Base-by-base conservation (phyloP, 2,888 invertebrate genomes). In the Parnassius smintheus region DNA sequence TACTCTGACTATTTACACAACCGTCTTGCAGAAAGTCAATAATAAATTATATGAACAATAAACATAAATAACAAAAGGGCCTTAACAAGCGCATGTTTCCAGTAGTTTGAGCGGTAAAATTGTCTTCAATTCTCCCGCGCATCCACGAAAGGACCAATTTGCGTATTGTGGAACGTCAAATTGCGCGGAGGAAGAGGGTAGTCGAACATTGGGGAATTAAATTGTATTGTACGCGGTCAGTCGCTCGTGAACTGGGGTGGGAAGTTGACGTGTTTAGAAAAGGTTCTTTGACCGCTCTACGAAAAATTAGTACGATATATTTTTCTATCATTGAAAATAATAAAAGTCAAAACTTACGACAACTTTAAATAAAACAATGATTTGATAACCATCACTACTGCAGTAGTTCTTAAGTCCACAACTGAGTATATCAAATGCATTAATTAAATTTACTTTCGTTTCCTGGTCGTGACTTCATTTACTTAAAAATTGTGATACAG, bases 181-280 rank as follows among this genome's bases (percentile, higher is more conserved):
- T 88, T 85, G 83, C 67, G 67, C 73, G 77, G 61, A 75, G 72
- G 82, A 84, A 80, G 86, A 84, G 90, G 89, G 89, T 86, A 85
- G 88, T 76, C 75, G 78, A 76, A 77, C 62, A 59, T 62, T 69
- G 68, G 74, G 81, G 82, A 87, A 88, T 89, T 88, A 88, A 80
- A 77, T 78, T 77, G 77, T 75, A 89, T 90, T 90, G 89, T 89
- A 72, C 70, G 75, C 61, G 77, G 62, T 69, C 87, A 84, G 71
- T 89, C 85, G 78, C 52, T 70, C 77, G 88, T 81, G 77, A 79
- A 75, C 73, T 64, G 70, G 67, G 71, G 77, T 65, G 75, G 82
- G 78, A 82, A 72, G 65, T 63, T 66, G 72, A 72, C 71, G 74
- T 55, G 55, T 62, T 35, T 49, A 18, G 55, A 25, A 18, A 22